Base-by-base conservation (phyloP, 2,797 vertebrate species). In the Octomys mimax region DNA sequence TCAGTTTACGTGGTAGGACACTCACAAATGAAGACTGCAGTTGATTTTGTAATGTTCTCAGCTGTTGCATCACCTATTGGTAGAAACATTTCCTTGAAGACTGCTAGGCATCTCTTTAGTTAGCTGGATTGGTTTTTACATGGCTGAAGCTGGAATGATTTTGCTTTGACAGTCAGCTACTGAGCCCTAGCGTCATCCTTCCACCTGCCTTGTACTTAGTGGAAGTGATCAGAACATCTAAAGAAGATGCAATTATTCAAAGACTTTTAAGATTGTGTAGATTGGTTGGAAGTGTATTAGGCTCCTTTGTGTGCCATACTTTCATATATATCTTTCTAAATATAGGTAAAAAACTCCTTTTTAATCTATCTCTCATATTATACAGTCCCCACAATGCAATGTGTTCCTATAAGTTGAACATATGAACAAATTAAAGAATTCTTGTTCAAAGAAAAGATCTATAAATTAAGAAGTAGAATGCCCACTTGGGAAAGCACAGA, bases 81-180 rank as follows among this genome's bases (percentile, higher is more conserved):
- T 62, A 91, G 71, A 89, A 73, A 62, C 0, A 3, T 80, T 49
- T 89, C 59, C 28, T 84, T 39, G 26, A 31, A 66, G 26, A 31
- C 73, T 83, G 26, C 78, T 84, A 82, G 85, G 78, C 42, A 12
- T 62, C 54, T 91, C 96, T 64, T 77, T 54, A 79, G 28, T 78
- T n/a, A 26, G n/a, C 36, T 18, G 28, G 31, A 52, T 92, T 91
- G 80, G 61, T 97, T 94, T 96, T 54, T 61, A 94, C 91, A 95
- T 79, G 80, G 19, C 9, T 78, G 59, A 70, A 84, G 33, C 79
- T 87, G 89, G 33, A 57, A 68, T 94, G 54, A 70, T 88, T 92
- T 88, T 94, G 75, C 87, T 95, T 87, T 93, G 91, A 84, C 78
- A 92, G n/a, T 91, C 77, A 78, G 36, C 80, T 89, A 87, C 91